Evolutionary conservation across 2,797 vertebrate species (phyloP).

Genomic region (Hydrophis major): DNA sequence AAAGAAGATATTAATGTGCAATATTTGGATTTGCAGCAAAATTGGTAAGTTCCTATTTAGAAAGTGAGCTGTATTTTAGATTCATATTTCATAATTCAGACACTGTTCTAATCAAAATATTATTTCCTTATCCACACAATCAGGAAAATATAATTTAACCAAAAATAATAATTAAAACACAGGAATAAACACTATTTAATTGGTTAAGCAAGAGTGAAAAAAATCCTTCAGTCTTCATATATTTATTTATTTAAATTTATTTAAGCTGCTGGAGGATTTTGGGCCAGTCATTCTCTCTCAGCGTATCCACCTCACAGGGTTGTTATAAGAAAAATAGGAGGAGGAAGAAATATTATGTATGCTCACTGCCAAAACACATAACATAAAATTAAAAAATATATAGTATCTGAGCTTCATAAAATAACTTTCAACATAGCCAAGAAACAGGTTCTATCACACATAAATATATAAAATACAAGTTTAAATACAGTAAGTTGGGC

Average conservation of each 20-base stretch:
- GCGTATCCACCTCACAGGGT: neutral
- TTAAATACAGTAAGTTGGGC: neutral
- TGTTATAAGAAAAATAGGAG: neutral
- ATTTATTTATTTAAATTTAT: neutral
- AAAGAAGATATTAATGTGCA: constrained; percentile 85
- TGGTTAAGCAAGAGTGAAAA: neutral
- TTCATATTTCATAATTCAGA: neutral
- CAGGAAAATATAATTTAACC: neutral
- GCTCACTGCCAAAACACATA: neutral
- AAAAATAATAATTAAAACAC: neutral
- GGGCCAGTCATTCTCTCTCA: neutral
- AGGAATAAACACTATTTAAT: neutral
- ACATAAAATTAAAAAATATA: neutral
- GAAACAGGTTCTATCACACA: neutral
- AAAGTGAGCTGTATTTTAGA: neutral
- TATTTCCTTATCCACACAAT: neutral
- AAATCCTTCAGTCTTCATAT: neutral
- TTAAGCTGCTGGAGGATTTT: neutral
- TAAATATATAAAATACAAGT: constrained; percentile 1
- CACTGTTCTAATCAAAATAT: neutral
- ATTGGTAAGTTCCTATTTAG: constrained; percentile 77
- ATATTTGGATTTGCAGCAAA: constrained; percentile 88
- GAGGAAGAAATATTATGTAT: neutral
- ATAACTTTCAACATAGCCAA: neutral
- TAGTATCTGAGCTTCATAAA: neutral